Base-by-base conservation (phyloP, 2,797 vertebrate genomes). In the Cephalopachus bancanus region DNA sequence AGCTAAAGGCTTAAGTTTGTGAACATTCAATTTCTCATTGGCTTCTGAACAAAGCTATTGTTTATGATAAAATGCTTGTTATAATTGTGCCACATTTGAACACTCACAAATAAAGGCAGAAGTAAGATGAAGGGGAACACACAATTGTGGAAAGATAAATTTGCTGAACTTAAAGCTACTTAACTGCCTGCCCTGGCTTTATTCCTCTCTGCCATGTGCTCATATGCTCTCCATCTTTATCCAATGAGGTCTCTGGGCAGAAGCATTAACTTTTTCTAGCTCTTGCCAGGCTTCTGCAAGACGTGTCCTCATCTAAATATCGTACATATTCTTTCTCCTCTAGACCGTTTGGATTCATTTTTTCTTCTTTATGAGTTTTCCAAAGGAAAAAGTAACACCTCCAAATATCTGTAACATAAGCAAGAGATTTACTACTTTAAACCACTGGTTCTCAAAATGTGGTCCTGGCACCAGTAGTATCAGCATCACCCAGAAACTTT, bases 361-460 rank as follows among this genome's bases (percentile, higher is more conserved):
- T 90, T 79, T 57, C 33, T 88, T 74, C 28, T 91, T 92, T 78
- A 74, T 0, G 4, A 10, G 8, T 75, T 93, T 92, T 76, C 59
- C 26, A 81, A 92, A 86, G 60, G 15, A 59, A 89, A 79, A 89
- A 64, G 59, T 80, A 93, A 64, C 49, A 93, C 19, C 37, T 30
- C 55, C 24, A 79, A 72, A 76, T 12, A 71, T 92, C 60, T 91
- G 15, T 85, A 69, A 85, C 59, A 75, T 93, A 86, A 91, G 16
- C 80, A 75, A 91, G 76, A 90, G 57, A 79, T 91, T 93, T 75
- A 49, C 64, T 90, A 20, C 37, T 96, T 96, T 93, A 87, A 95
- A 80, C 53, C 71, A 76, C 22, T 76, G 57, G 28, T 94, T 91
- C 53, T 76, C 69, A 51, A 64, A 94, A 51, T 90, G n/a, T 96